Evolutionary conservation across 2,797 vertebrate species (phyloP).

Genomic region (Rachycentron canadum): DNA sequence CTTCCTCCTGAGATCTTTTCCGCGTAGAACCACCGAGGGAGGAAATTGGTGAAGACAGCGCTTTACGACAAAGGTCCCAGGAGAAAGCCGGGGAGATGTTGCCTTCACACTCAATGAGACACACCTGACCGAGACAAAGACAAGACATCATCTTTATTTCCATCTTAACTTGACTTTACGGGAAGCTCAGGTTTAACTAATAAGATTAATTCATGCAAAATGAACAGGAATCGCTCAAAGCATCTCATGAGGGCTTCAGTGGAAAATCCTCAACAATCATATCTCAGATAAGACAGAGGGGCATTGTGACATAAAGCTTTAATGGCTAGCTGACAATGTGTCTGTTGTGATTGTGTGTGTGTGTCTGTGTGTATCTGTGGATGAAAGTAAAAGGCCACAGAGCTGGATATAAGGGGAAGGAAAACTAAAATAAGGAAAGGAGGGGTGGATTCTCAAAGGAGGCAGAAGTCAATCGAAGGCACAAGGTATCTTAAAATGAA

Average conservation of each 20-base stretch:
- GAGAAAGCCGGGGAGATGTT: constrained; percentile 82
- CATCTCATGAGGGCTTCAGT: not conserved
- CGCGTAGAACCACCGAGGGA: constrained; percentile 67
- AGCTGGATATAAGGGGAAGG: not conserved
- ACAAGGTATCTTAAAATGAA: constrained; percentile 6
- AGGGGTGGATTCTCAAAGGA: not conserved
- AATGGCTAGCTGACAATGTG: not conserved
- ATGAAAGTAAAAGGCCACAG: constrained; percentile 4
- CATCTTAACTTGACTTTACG: not conserved
- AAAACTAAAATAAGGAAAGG: not conserved
- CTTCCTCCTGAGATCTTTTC: constrained; percentile 85
- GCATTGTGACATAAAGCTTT: too few species aligned
- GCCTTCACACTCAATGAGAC: constrained; percentile 90
- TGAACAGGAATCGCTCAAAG: not conserved
- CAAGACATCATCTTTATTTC: constrained; percentile 1
- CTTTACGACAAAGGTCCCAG: constrained; percentile 88
- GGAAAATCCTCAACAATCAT: not conserved
- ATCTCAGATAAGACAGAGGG: constrained; percentile 2
- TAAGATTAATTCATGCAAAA: not conserved
- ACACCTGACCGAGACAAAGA: constrained; percentile 84
- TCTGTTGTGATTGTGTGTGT: not conserved
- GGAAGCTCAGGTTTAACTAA: not conserved
- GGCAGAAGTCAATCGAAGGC: not conserved
- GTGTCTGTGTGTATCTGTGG: not conserved
- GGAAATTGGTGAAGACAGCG: constrained; percentile 61